These are phyloP conservation scores for Clusia tigrina DNA, from an alignment of 2,888 invertebrate species.

Conservation along the genomic window DNA sequence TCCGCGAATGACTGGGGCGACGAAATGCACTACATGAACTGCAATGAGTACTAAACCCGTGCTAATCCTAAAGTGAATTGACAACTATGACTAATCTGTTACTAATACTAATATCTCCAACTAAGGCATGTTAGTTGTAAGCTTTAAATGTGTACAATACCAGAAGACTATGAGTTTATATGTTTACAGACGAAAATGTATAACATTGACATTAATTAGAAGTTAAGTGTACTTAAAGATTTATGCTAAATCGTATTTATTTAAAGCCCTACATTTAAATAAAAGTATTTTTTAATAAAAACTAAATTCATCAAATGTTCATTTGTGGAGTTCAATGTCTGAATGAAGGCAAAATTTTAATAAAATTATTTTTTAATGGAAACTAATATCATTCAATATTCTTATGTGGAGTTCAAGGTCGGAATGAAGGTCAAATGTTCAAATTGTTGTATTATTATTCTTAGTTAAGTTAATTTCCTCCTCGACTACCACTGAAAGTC, in stretches of 20 bases:
- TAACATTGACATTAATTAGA: conserved; percentile 44
- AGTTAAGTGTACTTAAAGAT: conserved; percentile 28
- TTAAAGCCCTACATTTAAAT: conserved; percentile 8
- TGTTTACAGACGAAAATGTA: conserved; percentile 38
- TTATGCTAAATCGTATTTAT: conserved; percentile 12
- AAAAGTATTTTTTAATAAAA: conserved; percentile 24
- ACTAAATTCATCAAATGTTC: no score
- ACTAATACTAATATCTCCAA: conserved; percentile 31
- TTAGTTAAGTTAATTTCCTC: no score
- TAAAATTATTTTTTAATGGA: no score
- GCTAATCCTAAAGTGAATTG: background rate
- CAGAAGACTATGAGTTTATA: conserved; percentile 3
- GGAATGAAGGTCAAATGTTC: no score
- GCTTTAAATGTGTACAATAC: conserved; percentile 15
- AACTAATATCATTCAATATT: no score
- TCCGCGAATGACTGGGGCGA: conserved; percentile 86
- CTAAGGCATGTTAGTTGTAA: conserved; percentile 15
- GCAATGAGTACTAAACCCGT: conserved; percentile 62
- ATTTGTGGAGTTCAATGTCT: no score
- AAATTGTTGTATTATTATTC: no score
- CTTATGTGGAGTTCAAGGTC: no score
- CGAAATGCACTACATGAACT: conserved; percentile 88
- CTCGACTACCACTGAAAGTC: no score
- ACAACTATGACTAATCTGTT: conserved; percentile 14
- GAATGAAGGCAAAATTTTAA: no score